Evolutionary conservation across 2,797 vertebrate genomes (phyloP).

Genomic region (Telmatherina bonti): DNA sequence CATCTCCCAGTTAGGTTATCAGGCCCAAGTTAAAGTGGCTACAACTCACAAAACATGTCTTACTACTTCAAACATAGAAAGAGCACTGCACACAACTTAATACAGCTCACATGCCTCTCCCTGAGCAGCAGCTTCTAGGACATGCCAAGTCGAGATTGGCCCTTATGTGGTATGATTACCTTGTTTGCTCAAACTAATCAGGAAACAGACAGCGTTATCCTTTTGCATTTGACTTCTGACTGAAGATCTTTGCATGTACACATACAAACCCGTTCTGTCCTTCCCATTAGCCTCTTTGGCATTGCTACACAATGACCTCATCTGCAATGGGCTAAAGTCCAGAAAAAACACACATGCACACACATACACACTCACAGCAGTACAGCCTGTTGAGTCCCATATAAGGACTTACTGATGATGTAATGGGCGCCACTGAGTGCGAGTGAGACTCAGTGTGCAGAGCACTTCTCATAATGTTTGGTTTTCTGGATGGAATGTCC

Average conservation of each 20-base stretch:
- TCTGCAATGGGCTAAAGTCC: constrained; percentile 79
- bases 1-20: constrained; percentile 85
- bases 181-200: constrained; percentile 55
- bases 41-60: constrained; percentile 74
- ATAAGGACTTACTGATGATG: constrained; percentile 96
- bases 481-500: constrained; percentile 92
- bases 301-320: constrained; percentile 80
- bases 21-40: constrained; percentile 74
- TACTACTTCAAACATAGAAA: constrained; percentile 55
- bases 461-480: constrained; percentile 95
- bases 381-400: constrained; percentile 87
- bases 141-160: constrained; percentile 23
- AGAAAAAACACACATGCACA: constrained; percentile 60
- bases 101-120: constrained; percentile 19
- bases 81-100: constrained; percentile 24
- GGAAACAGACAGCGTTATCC: constrained; percentile 40
- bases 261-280: constrained; percentile 62
- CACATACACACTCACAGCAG: constrained; percentile 44
- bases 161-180: constrained; percentile 33
- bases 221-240: constrained; percentile 48
- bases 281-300: constrained; percentile 83
- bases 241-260: constrained; percentile 34
- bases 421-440: constrained; percentile 90
- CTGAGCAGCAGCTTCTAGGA: constrained; percentile 21
- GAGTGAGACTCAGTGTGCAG: constrained; percentile 83